Percentiles rank a stretch among this genome's conserved stretches.
phyloP scores from a whole-genome alignment of 2,888 invertebrate genomes.

The Aphodius sticticus region DNA sequence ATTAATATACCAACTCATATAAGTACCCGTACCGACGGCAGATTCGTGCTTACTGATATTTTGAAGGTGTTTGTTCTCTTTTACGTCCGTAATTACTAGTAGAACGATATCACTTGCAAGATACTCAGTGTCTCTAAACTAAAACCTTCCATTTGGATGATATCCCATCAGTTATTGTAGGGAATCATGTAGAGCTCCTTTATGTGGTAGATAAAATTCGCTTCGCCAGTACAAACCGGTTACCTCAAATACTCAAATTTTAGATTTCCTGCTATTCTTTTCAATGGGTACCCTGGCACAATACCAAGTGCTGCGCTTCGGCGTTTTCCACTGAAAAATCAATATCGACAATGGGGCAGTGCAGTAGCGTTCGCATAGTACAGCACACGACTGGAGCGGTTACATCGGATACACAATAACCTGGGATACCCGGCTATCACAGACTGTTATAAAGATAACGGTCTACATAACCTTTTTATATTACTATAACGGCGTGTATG shows the following conservation, averaged over 20 bases:
- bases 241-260: conserved; percentile 16
- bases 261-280: conserved; percentile 19
- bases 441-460: conserved; percentile 18
- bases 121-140: too few relatives aligned
- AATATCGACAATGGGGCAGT: conserved; percentile 16
- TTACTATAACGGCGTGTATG: conserved; percentile 7
- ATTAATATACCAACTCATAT: too few relatives aligned
- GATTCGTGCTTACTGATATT: too few relatives aligned
- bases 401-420: conserved; percentile 12
- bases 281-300: conserved; percentile 8
- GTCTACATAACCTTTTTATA: conserved; percentile 24
- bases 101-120: too few relatives aligned
- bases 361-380: background rate
- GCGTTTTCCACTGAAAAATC: conserved; percentile 10
- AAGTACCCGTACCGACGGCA: too few relatives aligned
- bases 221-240: conserved; percentile 15
- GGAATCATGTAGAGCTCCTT: too few relatives aligned
- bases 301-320: too few relatives aligned
- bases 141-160: too few relatives aligned
- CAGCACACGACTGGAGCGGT: background rate
- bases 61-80: too few relatives aligned
- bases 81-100: too few relatives aligned
- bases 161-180: too few relatives aligned
- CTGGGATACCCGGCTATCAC: conserved; percentile 21
- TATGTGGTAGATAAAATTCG: too few relatives aligned